Base-by-base conservation (phyloP, 2,113 vertebrate species). In the Circaetus cinerascens region DNA sequence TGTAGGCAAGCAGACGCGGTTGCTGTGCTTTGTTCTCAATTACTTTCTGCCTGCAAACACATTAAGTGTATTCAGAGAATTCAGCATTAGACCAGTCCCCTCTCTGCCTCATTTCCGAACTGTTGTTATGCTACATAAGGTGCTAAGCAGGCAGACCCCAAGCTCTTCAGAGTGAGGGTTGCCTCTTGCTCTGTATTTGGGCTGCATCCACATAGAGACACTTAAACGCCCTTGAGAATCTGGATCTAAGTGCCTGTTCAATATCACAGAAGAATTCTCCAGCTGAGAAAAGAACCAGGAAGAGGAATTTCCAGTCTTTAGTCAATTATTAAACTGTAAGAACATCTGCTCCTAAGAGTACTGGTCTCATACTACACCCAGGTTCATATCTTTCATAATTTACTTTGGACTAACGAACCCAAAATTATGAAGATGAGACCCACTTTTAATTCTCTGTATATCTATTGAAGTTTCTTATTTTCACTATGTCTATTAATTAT, bases 301-400 rank as follows among this genome's bases (percentile, higher is more conserved):
- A 3, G 46, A 82, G 23, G 73, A 90, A 48, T 86, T 86, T 82
- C 36, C 34, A 73, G 53, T 68, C 53, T 88, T 85, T 48, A 89
- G 74, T 89, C 66, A 82, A 91, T 90, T 93, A 92, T 72, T 95
- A 64, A 97, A 60, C 29, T 48, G 40, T 36, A 78, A 88, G 21
- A 96, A 43, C n/a, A 81, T 75, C 25, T 84, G 30, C 48, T 86
- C 34, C 48, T 75, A 59, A 57, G 48, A 91, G 38, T 60, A 81
- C 46, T 0, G 0, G 26, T 80, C 56, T 93, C 2, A 2, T 43
- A 60, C 27, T 75, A 75, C 57, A 60, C 30, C 40, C 73, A 89
- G 85, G 60, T 87, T 95, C 51, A 30, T 60, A 46, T 77, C 60
- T 66, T 93, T 41, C 94, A 84, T 91, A 85, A 82, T 78, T 93